A percentile compares a stretch with the other conserved stretches of the same genome.
Evolutionary conservation across 2,797 vertebrate genomes (phyloP).

Genomic region (Malurus splendens): DNA sequence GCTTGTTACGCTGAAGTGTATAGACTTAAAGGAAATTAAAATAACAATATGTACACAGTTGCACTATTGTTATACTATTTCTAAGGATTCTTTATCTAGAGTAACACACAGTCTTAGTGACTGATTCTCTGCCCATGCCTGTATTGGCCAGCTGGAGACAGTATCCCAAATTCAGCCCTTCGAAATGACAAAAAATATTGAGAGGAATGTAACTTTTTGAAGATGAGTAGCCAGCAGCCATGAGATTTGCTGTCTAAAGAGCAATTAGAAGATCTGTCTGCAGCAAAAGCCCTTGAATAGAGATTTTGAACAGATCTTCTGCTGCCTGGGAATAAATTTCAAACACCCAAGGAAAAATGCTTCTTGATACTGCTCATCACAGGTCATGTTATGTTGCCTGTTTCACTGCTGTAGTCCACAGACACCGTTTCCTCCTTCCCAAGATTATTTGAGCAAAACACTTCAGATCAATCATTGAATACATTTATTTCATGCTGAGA

Average conservation of each 20-base stretch:
- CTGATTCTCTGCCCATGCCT: neutral
- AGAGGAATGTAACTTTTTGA: neutral
- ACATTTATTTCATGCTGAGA: neutral
- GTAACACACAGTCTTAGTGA: neutral
- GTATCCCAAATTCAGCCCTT: neutral
- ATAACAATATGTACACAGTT: slow-evolving; percentile 7
- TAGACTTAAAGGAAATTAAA: slow-evolving; percentile 53
- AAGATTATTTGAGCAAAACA: neutral
- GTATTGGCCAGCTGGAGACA: neutral
- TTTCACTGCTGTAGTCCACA: neutral
- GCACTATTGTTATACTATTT: neutral
- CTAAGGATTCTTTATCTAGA: neutral
- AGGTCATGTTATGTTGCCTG: neutral
- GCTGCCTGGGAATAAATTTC: neutral
- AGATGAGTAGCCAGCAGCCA: neutral
- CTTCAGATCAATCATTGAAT: neutral
- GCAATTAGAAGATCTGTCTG: neutral
- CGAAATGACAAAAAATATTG: neutral
- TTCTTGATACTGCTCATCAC: neutral
- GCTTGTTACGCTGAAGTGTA: slow-evolving; percentile 1
- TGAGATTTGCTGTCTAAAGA: neutral
- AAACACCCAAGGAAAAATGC: neutral
- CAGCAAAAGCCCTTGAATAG: neutral
- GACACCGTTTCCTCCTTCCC: neutral
- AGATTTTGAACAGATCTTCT: neutral